Evolutionary conservation across 2,888 invertebrate species (phyloP).

Genomic region (Limnephilus auricula): DNA sequence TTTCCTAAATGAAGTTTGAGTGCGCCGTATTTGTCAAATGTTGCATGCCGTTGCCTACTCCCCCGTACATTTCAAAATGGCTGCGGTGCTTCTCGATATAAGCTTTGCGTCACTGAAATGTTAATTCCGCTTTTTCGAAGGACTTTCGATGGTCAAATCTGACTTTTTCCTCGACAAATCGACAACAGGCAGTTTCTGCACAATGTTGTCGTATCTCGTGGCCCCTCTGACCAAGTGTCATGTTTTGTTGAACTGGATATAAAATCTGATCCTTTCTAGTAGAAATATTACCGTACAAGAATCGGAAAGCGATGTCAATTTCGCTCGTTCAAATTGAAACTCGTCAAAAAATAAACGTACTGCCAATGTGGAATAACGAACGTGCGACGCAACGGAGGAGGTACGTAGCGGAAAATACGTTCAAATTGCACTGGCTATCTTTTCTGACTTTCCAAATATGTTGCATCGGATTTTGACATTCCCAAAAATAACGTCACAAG

Average conservation of each 20-base stretch:
- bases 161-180: slow-evolving; percentile 28
- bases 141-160: slow-evolving; percentile 7
- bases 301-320: slow-evolving; percentile 74
- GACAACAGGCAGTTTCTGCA: neutral
- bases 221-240: slow-evolving; percentile 75
- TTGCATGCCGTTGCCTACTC: slow-evolving; percentile 79
- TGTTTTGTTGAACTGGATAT: slow-evolving; percentile 76
- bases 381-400: neutral
- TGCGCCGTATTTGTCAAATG: slow-evolving; percentile 73
- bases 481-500: slow-evolving; percentile 18
- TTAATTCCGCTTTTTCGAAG: slow-evolving; percentile 62
- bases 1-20: slow-evolving; percentile 44
- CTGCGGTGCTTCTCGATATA: slow-evolving; percentile 79
- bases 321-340: slow-evolving; percentile 35
- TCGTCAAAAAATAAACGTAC: neutral
- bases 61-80: slow-evolving; percentile 80
- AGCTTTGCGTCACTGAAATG: slow-evolving; percentile 78
- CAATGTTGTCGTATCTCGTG: slow-evolving; percentile 71
- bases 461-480: slow-evolving; percentile 32
- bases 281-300: slow-evolving; percentile 73
- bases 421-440: slow-evolving; percentile 2
- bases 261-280: slow-evolving; percentile 75
- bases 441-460: slow-evolving; percentile 27
- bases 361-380: slow-evolving; percentile 34
- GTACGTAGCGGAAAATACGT: slow-evolving; percentile 24